Evolutionary conservation across 2,113 vertebrate genomes (phyloP).

Genomic region (Cervus canadensis): DNA sequence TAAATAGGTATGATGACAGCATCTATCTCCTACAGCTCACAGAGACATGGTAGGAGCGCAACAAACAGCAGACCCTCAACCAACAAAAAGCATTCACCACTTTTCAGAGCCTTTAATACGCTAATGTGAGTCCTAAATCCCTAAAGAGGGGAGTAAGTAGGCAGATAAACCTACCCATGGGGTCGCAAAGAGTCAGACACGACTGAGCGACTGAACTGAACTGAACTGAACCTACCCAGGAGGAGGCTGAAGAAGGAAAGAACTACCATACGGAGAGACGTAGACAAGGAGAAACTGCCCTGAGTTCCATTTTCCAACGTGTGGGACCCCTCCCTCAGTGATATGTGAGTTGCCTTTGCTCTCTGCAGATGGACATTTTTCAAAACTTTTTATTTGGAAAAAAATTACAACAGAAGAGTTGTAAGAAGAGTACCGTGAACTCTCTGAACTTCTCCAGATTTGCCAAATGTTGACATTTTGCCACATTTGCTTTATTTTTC

Average conservation of each 20-base stretch:
- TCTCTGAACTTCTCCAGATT: background rate
- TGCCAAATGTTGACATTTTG: slow-evolving; percentile 5
- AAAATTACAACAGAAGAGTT: background rate
- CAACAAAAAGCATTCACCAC: background rate
- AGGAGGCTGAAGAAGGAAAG: background rate
- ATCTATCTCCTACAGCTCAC: background rate
- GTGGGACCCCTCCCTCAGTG: background rate
- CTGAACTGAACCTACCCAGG: background rate
- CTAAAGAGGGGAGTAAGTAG: background rate
- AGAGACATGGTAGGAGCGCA: background rate
- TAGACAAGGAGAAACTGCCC: background rate
- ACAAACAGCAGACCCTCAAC: background rate
- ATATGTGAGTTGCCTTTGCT: background rate
- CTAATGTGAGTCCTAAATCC: background rate
- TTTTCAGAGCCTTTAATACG: background rate
- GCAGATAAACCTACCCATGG: background rate
- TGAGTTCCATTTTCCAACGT: background rate
- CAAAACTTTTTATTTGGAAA: background rate
- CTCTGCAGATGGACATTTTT: background rate
- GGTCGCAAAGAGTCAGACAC: fast-evolving
- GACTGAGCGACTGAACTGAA: background rate
- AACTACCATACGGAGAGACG: background rate
- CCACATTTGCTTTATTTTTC: background rate
- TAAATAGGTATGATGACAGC: background rate
- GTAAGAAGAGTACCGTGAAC: background rate